Evolutionary conservation across 2,888 invertebrate species (phyloP).

Genomic region (Brenthis ino): DNA sequence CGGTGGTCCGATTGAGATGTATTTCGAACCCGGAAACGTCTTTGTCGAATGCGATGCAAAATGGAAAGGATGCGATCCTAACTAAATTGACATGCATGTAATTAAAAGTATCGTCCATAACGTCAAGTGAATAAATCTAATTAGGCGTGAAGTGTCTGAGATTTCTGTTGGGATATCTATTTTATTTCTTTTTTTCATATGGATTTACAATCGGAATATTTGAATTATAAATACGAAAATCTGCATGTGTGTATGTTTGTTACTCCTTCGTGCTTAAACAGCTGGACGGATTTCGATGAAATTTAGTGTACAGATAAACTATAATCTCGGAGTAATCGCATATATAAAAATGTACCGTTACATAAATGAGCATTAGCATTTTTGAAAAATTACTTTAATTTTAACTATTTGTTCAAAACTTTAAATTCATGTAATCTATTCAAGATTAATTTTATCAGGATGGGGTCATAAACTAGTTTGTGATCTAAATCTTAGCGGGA

Average conservation of each 20-base stretch:
- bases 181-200: too few species aligned
- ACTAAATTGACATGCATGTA: conserved; percentile 31
- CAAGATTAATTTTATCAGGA: conserved; percentile 48
- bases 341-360: too few species aligned
- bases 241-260: too few species aligned
- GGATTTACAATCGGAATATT: too few species aligned
- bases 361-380: too few species aligned
- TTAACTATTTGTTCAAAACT: background rate
- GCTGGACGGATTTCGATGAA: too few species aligned
- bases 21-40: conserved; percentile 74
- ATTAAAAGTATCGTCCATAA: conserved; percentile 25
- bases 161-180: background rate
- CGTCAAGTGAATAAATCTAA: conserved; percentile 12
- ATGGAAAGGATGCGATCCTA: conserved; percentile 64
- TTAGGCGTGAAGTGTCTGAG: background rate
- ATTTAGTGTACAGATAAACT: too few species aligned
- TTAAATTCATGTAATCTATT: conserved; percentile 25
- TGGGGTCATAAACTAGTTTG: conserved; percentile 49
- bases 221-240: too few species aligned
- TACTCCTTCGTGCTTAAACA: too few species aligned
- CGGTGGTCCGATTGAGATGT: conserved; percentile 64
- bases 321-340: too few species aligned
- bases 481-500: conserved; percentile 55
- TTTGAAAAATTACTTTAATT: too few species aligned
- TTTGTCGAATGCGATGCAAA: conserved; percentile 56